These are phyloP conservation scores for Scaptomyza cyrtandrae DNA, from an alignment of 2,888 invertebrate species.

Conservation along the genomic window DNA sequence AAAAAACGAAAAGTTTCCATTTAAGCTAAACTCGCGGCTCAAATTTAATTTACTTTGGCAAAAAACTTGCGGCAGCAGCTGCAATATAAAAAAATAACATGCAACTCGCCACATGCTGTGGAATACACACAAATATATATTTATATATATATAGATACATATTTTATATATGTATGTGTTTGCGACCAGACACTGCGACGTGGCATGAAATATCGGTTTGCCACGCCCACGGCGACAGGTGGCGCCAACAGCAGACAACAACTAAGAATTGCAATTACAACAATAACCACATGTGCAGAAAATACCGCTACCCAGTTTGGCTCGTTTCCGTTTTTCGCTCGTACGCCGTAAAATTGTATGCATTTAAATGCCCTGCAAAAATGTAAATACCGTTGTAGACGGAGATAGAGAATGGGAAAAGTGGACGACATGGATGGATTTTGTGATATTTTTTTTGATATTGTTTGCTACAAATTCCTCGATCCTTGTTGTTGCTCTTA, in stretches of 20 bases:
- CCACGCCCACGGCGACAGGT: conserved; percentile 70
- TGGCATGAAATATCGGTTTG: conserved; percentile 59
- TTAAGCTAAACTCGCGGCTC: conserved; percentile 70
- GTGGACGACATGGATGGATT: conserved; percentile 1
- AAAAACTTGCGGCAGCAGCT: conserved; percentile 74
- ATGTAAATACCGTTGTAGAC: conserved; percentile 15
- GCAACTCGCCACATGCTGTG: conserved; percentile 32
- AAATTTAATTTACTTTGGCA: conserved; percentile 74
- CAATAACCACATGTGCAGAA: conserved; percentile 20
- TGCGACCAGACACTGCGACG: conserved; percentile 14
- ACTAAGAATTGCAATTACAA: conserved; percentile 24
- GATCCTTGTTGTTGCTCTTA: conserved; percentile 7
- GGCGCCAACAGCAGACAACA: conserved; percentile 45
- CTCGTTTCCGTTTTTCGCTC: conserved; percentile 29
- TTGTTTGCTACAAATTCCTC: conserved; percentile 28
- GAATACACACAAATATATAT: conserved; percentile 53
- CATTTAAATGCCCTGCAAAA: conserved; percentile 48
- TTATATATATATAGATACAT: conserved; percentile 10
- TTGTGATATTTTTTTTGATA: too few relatives aligned
- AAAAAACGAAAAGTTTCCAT: conserved; percentile 67
- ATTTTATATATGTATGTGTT: background rate
- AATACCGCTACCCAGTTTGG: conserved; percentile 18
- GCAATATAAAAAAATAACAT: conserved; percentile 32
- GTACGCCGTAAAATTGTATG: conserved; percentile 39
- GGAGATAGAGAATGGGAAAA: background rate